A percentile compares a stretch with the other conserved stretches of the same genome.
Conservation (phyloP, 2,888 invertebrate genomes). For the Ichneumon xanthorius region DNA sequence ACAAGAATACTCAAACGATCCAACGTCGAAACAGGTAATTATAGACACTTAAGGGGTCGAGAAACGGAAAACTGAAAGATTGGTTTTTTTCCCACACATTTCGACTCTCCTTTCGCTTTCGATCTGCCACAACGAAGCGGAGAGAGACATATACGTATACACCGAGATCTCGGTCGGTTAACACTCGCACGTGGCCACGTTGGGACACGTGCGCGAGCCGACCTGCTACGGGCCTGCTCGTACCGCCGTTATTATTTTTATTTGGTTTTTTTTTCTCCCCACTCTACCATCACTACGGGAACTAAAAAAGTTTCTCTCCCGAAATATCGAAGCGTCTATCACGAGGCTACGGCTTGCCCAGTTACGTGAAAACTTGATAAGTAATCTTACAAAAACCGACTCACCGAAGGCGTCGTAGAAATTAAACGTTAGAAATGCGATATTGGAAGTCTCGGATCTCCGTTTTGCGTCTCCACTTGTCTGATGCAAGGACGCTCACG, state of each 20-base stretch:
- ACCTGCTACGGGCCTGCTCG: background rate
- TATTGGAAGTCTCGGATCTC: background rate
- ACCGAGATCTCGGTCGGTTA: background rate
- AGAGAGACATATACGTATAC: background rate
- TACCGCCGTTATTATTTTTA: background rate
- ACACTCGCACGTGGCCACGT: conserved; percentile 12
- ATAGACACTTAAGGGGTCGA: background rate
- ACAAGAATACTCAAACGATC: background rate
- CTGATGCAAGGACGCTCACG: conserved; percentile 51
- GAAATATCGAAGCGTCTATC: background rate
- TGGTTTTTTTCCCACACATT: background rate
- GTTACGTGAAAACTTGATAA: background rate
- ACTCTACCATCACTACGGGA: background rate
- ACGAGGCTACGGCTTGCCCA: background rate
- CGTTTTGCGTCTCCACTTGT: conserved; percentile 23
- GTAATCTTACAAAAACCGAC: background rate
- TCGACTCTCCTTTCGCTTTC: background rate
- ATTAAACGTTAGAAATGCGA: background rate
- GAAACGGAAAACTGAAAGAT: background rate
- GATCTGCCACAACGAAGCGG: background rate
- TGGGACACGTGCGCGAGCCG: conserved; percentile 10
- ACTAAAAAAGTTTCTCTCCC: background rate
- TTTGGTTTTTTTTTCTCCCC: background rate
- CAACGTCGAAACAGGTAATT: background rate
- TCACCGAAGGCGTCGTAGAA: background rate